phyloP scores from a whole-genome alignment of 2,888 invertebrate genomes.

The Eupeodes luniger region DNA sequence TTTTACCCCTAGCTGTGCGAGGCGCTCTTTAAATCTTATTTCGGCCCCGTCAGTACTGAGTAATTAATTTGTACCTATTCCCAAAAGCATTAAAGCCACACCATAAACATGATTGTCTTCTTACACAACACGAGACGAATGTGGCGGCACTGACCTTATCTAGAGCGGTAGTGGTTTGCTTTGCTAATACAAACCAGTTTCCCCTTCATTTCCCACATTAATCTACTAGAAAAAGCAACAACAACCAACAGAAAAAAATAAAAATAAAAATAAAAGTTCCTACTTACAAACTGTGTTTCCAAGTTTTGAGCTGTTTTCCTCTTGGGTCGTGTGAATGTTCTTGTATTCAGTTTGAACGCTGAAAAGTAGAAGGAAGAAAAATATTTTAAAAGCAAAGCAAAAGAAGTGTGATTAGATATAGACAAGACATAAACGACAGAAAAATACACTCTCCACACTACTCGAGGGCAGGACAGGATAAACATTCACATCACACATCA shows the following conservation, averaged over 20 bases:
- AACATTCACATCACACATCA: background rate
- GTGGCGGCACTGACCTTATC: constrained; percentile 67
- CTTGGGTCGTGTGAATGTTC: constrained; percentile 84
- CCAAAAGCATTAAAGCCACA: constrained; percentile 52
- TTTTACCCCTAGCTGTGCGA: background rate
- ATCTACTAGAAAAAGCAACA: background rate
- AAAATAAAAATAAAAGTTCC: constrained; percentile 24
- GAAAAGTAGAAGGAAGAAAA: constrained; percentile 49
- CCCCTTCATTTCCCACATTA: constrained; percentile 51
- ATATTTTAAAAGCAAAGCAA: constrained; percentile 25
- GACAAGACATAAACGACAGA: constrained; percentile 24
- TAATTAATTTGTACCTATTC: constrained; percentile 25
- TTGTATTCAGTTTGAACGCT: constrained; percentile 83
- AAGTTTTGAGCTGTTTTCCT: constrained; percentile 81
- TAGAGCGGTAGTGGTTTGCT: constrained; percentile 41
- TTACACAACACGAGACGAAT: constrained; percentile 40
- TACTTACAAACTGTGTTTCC: constrained; percentile 82
- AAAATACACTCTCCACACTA: constrained; percentile 15
- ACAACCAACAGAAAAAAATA: background rate
- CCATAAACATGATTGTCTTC: constrained; percentile 34
- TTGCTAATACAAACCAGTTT: constrained; percentile 63
- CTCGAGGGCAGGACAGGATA: constrained; percentile 16
- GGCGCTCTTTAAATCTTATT: background rate
- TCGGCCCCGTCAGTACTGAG: background rate
- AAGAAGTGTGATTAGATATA: constrained; percentile 52